Evolutionary conservation across 2,888 invertebrate genomes (phyloP).

Genomic region (Sipha maydis): DNA sequence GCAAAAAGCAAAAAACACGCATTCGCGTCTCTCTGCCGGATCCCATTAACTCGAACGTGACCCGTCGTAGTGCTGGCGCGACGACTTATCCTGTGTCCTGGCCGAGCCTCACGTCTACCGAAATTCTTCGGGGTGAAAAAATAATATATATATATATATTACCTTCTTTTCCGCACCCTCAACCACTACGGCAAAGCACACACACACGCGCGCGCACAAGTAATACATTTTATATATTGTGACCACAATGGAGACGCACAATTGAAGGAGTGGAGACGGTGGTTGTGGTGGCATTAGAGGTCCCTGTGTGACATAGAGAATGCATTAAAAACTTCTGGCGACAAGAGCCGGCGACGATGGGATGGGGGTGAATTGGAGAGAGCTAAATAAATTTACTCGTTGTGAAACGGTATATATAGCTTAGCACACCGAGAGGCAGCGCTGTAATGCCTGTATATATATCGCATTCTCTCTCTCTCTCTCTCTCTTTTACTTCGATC

Average conservation of each 20-base stretch:
- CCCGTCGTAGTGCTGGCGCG: not conserved
- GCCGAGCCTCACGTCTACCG: conserved; percentile 28
- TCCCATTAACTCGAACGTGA: conserved; percentile 37
- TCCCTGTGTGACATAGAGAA: conserved; percentile 56
- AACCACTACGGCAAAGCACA: not conserved
- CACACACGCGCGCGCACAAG: not conserved
- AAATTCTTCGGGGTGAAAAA: conserved; percentile 28
- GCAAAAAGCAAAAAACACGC: not conserved
- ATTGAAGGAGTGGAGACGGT: not conserved
- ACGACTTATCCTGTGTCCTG: conserved; percentile 38
- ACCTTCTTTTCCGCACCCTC: too few relatives aligned
- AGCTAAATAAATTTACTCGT: conserved; percentile 54
- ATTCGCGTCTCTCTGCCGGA: not conserved
- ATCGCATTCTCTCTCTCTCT: not conserved
- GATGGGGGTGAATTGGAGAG: not conserved
- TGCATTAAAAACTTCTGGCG: conserved; percentile 59
- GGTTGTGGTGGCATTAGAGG: not conserved
- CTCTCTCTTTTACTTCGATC: not conserved
- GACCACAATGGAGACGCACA: conserved; percentile 34
- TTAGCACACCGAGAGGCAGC: not conserved
- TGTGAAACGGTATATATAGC: not conserved
- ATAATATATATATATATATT: not conserved
- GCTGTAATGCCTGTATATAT: not conserved
- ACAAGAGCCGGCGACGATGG: not conserved
- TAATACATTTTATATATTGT: not conserved